A percentile compares a stretch with the other conserved stretches of the same genome.
Conservation (phyloP, 2,113 vertebrate species). For the Gnathonemus longibarbis region DNA sequence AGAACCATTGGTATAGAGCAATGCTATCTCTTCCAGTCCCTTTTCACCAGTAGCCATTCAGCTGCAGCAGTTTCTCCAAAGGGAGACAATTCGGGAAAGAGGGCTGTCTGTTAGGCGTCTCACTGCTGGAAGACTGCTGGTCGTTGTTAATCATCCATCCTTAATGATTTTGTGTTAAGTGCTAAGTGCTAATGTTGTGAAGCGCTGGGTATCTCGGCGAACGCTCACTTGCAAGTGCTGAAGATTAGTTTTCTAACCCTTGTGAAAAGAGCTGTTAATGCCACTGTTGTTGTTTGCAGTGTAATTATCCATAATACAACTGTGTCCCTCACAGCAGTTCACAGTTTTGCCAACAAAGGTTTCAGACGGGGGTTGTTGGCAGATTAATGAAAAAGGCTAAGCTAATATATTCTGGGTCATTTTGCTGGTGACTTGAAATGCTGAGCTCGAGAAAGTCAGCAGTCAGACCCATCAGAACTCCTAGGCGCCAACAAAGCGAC, state of each 20-base stretch:
- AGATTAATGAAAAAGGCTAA: background rate
- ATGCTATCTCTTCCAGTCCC: background rate
- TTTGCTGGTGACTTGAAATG: background rate
- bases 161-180: background rate
- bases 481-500: background rate
- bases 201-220: background rate
- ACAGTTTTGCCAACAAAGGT: background rate
- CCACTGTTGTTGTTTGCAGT: slow-evolving; percentile 19
- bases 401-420: background rate
- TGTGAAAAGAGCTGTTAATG: background rate
- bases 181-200: background rate
- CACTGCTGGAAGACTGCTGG: background rate
- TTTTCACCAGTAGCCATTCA: background rate
- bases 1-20: background rate
- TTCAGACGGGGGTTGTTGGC: background rate
- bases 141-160: background rate
- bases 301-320: slow-evolving; percentile 24
- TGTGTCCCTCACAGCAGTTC: slow-evolving; percentile 20
- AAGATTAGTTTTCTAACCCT: background rate
- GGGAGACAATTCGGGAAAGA: background rate
- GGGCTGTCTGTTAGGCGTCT: background rate
- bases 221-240: background rate
- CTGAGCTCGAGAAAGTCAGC: background rate
- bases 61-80: background rate
- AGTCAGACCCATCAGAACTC: background rate